These are phyloP conservation scores for Furcifer pardalis DNA, from an alignment of 2,797 vertebrate genomes.

Conservation along the genomic window DNA sequence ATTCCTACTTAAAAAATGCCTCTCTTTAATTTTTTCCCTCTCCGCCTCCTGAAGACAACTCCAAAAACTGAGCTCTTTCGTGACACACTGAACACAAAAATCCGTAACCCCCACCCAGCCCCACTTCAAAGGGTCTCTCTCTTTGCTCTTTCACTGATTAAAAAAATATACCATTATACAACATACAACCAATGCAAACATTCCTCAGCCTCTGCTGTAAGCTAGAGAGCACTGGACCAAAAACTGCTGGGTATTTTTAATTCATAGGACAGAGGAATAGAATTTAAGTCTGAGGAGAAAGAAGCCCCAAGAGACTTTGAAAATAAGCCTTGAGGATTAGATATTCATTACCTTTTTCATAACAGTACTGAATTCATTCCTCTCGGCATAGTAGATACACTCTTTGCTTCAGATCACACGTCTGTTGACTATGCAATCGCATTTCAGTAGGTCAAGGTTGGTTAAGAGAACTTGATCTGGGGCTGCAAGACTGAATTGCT, in stretches of 20 bases:
- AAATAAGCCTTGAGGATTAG: constrained; percentile 26
- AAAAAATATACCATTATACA: neutral
- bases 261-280: neutral
- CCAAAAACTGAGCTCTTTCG: no score
- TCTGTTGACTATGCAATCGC: constrained; percentile 7
- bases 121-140: neutral
- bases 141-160: neutral
- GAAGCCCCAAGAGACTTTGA: neutral
- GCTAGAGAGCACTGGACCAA: neutral
- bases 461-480: constrained; percentile 18
- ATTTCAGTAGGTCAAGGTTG: constrained; percentile 10
- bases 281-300: neutral
- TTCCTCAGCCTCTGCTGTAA: neutral
- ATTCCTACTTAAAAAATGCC: no score
- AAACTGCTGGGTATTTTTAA: neutral
- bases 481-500: neutral
- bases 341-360: constrained; percentile 30
- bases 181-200: neutral
- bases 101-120: neutral
- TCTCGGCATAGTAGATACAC: constrained; percentile 4
- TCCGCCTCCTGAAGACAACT: no score
- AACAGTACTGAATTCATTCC: constrained; percentile 25
- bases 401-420: constrained; percentile 4
- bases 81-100: no score
- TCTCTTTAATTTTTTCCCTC: no score